These are phyloP conservation scores for Motacilla alba DNA, from an alignment of 2,113 vertebrate genomes.

Conservation along the genomic window DNA sequence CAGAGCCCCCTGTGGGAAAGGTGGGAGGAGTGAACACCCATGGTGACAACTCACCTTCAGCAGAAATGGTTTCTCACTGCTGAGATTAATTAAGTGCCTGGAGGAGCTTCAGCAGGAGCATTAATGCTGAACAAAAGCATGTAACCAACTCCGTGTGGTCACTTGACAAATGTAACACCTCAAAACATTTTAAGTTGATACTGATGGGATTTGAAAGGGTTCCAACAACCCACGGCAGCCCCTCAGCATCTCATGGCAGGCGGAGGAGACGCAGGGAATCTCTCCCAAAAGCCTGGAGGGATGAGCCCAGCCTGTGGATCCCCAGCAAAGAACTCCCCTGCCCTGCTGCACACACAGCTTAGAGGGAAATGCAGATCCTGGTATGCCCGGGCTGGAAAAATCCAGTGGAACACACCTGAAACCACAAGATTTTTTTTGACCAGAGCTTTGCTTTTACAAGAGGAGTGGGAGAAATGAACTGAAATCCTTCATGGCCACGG, in stretches of 20 bases:
- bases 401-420: neutral
- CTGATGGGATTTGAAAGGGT: neutral
- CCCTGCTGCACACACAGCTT: neutral
- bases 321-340: rapidly evolving
- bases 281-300: neutral
- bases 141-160: neutral
- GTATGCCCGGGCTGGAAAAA: neutral
- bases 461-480: neutral
- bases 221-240: neutral
- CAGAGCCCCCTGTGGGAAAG: neutral
- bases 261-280: neutral
- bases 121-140: neutral
- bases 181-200: neutral
- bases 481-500: neutral
- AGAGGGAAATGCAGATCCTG: neutral
- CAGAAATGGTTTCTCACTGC: neutral
- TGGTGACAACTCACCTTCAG: neutral
- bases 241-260: neutral
- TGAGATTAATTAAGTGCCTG: neutral
- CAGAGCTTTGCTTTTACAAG: neutral
- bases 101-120: neutral
- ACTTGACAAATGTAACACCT: neutral
- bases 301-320: neutral
- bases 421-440: neutral
- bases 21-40: neutral